Evolutionary conservation across 2,888 invertebrate genomes (phyloP), one percentile per base, ranked within the genome.

Genomic region (Pseudococcus jackbeardsleyi): DNA sequence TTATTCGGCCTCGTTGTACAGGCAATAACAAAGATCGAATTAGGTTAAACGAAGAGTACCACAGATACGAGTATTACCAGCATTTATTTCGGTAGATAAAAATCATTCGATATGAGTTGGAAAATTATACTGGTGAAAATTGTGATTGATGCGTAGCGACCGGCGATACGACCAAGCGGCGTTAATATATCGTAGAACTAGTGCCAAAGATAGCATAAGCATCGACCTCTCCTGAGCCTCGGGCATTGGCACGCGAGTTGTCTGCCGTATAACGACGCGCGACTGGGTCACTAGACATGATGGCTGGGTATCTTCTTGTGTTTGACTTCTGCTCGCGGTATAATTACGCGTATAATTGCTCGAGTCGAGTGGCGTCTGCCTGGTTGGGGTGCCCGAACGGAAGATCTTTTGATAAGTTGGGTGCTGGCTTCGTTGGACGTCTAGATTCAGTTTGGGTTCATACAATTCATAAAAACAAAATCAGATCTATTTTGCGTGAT

Each of bases 211-310:
- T 86, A 59, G 85, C 84, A 85, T 59, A 54, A 85, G 54, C 54
- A 64, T 68, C 86, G 86, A 86, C 86, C 68, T 86, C 86, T 86
- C 54, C 86, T 42, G 39, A 68, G 86, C 86, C 86, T 86, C 64
- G 64, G 86, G 86, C 86, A 86, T 86, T 86, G 86, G 86, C 86
- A 86, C 86, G 86, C 64, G 86, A 86, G 64, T 42, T 64, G 86
- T 86, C 86, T 86, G 86, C 54, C 48, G 54, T 39, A 85, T 64
- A 64, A 85, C 54, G 68, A 86, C 86, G 86, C 68, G 86, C 85
- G 85, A 86, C 86, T 86, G 68, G 86, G 86, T 86, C 86, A 86
- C 86, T 86, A 86, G 86, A 86, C 86, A 42, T 3, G 86, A 85
- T 54, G 85, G 85, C 85, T 26, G 54, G 39, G 12, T 72, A 0